A percentile compares a stretch with the other conserved stretches of the same genome.
phyloP scores from a whole-genome alignment of 2,797 vertebrate genomes.

The Erpetoichthys calabaricus region DNA sequence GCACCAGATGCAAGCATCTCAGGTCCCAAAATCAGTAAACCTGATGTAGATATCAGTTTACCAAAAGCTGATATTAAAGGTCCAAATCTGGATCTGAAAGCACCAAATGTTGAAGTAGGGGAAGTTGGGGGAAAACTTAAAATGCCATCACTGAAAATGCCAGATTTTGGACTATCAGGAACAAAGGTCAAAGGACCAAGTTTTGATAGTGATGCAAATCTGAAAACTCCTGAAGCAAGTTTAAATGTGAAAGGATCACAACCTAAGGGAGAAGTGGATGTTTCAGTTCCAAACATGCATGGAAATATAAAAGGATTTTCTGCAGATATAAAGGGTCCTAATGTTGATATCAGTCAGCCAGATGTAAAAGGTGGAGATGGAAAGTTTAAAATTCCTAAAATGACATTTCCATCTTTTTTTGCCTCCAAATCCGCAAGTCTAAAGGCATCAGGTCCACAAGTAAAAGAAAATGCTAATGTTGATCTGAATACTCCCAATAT shows the following conservation, averaged over 20 bases:
- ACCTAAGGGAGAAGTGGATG: slow-evolving; percentile 13
- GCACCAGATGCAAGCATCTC: too few relatives aligned
- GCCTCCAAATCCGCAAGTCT: not conserved
- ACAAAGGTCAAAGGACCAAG: slow-evolving; percentile 28
- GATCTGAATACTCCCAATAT: slow-evolving; percentile 16
- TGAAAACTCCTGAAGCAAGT: slow-evolving; percentile 4
- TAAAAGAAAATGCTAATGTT: slow-evolving; percentile 27
- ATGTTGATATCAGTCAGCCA: slow-evolving; percentile 4
- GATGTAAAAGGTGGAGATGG: slow-evolving; percentile 5
- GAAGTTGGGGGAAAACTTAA: slow-evolving; percentile 30
- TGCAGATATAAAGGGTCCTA: slow-evolving; percentile 1
- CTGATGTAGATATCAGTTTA: slow-evolving; percentile 20
- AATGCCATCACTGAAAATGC: slow-evolving; percentile 41
- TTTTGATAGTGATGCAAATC: slow-evolving; percentile 17
- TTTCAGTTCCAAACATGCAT: slow-evolving; percentile 21
- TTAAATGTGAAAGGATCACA: slow-evolving; percentile 19
- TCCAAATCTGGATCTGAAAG: slow-evolving; percentile 8
- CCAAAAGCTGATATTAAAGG: slow-evolving; percentile 22
- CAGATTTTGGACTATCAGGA: slow-evolving; percentile 34
- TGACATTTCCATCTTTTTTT: slow-evolving; percentile 8
- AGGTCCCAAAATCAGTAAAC: slow-evolving; percentile 15
- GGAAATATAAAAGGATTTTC: slow-evolving; percentile 12
- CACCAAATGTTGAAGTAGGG: slow-evolving; percentile 23
- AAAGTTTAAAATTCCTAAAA: slow-evolving; percentile 5
- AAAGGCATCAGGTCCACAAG: slow-evolving; percentile 21